Evolutionary conservation across 2,113 vertebrate genomes (phyloP).

Genomic region (Pelecanoides urinatrix): DNA sequence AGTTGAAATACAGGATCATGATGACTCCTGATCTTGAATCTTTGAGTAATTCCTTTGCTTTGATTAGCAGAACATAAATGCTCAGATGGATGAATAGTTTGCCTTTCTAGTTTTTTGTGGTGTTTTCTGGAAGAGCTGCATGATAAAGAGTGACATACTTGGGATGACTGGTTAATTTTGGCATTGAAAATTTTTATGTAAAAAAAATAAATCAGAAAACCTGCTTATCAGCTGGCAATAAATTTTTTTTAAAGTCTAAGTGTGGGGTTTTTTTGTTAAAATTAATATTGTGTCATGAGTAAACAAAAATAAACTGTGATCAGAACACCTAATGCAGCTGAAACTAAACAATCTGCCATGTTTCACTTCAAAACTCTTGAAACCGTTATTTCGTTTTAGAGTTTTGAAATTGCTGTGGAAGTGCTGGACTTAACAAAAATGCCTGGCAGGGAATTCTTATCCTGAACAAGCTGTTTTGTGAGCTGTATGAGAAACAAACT

Average conservation of each 20-base stretch:
- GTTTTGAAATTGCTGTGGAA: not conserved
- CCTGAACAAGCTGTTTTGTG: not conserved
- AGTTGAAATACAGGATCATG: not conserved
- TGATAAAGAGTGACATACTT: not conserved
- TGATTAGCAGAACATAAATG: not conserved
- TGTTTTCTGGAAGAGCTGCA: not conserved
- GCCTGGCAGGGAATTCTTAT: not conserved
- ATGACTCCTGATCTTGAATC: not conserved
- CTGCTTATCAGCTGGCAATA: not conserved
- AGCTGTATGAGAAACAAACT: not conserved
- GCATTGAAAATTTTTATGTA: not conserved
- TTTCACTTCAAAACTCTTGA: not conserved
- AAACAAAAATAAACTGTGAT: not conserved
- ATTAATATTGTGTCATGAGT: not conserved
- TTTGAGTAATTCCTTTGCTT: not conserved
- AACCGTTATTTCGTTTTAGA: fast-evolving
- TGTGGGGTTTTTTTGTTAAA: not conserved
- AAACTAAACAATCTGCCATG: not conserved
- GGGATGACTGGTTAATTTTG: not conserved
- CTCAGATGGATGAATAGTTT: not conserved
- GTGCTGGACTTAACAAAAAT: not conserved
- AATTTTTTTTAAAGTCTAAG: not conserved
- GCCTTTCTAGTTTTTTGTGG: not conserved
- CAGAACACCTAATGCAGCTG: not conserved
- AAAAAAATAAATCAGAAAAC: not conserved